A percentile compares a stretch with the other conserved stretches of the same genome.
Conservation (phyloP, 2,888 invertebrate species). For the Gastrophysa polygoni region DNA sequence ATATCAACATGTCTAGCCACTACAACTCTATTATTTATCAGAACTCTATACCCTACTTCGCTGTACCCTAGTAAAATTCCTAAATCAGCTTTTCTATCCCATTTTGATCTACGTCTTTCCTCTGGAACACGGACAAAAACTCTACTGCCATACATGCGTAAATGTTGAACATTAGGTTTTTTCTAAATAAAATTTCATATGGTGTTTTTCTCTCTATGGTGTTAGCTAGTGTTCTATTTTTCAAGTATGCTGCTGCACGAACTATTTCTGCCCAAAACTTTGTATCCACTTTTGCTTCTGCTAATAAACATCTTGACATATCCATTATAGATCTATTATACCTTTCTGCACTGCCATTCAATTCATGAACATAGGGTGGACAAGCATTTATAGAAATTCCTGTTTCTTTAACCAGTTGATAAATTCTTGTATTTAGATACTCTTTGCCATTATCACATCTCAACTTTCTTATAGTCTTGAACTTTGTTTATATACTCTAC, state of each 20-base stretch:
- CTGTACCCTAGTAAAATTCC: slow-evolving; percentile 1
- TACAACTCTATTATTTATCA: slow-evolving; percentile 5
- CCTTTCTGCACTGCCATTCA: slow-evolving; percentile 21
- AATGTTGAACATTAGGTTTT: slow-evolving; percentile 9
- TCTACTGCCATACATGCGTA: slow-evolving; percentile 3
- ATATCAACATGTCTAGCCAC: slow-evolving; percentile 10
- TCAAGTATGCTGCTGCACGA: slow-evolving; percentile 16
- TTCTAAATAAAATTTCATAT: slow-evolving; percentile 17
- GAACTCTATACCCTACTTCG: not conserved
- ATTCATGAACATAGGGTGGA: slow-evolving; percentile 14
- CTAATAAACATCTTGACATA: slow-evolving; percentile 17
- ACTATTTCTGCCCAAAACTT: slow-evolving; percentile 17
- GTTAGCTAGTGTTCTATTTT: slow-evolving; percentile 10
- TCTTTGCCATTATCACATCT: slow-evolving; percentile 13
- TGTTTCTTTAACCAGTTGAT: slow-evolving; percentile 2
- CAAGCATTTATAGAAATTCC: slow-evolving; percentile 9
- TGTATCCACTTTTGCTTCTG: slow-evolving; percentile 15
- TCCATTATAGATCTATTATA: slow-evolving; percentile 19
- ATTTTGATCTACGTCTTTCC: not conserved
- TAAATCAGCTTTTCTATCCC: slow-evolving; percentile 5
- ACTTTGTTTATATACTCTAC: slow-evolving; percentile 32
- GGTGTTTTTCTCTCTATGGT: slow-evolving; percentile 16
- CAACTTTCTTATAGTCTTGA: slow-evolving; percentile 3
- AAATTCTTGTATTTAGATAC: slow-evolving; percentile 3
- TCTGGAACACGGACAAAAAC: slow-evolving; percentile 2